Evolutionary conservation across 2,113 vertebrate species (phyloP).

Genomic region (Sceloporus undulatus): DNA sequence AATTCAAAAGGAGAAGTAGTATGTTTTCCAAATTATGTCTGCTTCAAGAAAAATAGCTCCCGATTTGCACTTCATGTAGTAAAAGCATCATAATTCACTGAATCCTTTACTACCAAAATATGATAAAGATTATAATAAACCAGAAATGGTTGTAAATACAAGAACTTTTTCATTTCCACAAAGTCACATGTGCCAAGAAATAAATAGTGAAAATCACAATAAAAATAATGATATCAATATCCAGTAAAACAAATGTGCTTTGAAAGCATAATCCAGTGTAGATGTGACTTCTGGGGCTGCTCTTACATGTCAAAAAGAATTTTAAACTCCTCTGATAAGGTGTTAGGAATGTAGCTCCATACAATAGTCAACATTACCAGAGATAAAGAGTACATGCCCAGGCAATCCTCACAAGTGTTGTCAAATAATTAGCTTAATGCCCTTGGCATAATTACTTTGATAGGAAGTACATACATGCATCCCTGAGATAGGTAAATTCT

Average conservation of each 20-base stretch:
- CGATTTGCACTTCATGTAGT: not conserved
- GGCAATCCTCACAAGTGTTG: constrained; percentile 15
- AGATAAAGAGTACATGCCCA: constrained; percentile 44
- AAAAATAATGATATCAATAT: not conserved
- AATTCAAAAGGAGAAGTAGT: not conserved
- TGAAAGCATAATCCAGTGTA: constrained; percentile 21
- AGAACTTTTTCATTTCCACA: not conserved
- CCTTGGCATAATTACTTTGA: constrained; percentile 47
- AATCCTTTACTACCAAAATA: not conserved
- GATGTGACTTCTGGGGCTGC: constrained; percentile 15
- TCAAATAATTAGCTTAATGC: constrained; percentile 29
- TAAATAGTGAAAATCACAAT: not conserved
- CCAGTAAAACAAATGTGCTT: constrained; percentile 9
- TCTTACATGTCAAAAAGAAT: not conserved
- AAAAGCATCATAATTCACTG: not conserved
- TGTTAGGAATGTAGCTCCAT: constrained; percentile 19
- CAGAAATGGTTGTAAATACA: not conserved
- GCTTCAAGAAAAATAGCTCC: not conserved
- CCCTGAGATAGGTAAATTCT: not conserved
- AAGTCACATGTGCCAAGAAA: not conserved
- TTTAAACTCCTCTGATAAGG: constrained; percentile 22
- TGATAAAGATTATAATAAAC: not conserved
- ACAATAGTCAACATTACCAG: constrained; percentile 18
- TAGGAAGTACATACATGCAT: not conserved
- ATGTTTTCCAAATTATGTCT: not conserved